Evolutionary conservation across 2,113 vertebrate genomes (phyloP).

Genomic region (Hypomesus transpacificus): DNA sequence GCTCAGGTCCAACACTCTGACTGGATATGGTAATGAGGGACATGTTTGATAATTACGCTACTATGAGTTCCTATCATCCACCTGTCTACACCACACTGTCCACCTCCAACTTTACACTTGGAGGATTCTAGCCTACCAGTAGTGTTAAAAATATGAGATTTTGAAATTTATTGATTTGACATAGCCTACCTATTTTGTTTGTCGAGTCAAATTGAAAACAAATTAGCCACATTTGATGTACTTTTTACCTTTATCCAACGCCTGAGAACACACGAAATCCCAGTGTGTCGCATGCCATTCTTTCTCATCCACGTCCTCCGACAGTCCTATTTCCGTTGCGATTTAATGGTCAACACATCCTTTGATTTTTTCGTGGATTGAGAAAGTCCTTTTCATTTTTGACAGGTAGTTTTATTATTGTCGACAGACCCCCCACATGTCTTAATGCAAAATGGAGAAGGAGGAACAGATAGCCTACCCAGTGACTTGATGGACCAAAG

Average conservation of each 20-base stretch:
- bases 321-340: not conserved
- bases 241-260: no score
- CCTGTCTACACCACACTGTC: slow-evolving; percentile 61
- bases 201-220: no score
- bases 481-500: not conserved
- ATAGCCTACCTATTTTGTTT: no score
- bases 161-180: no score
- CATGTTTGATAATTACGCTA: slow-evolving; percentile 80
- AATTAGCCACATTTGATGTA: no score
- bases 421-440: not conserved
- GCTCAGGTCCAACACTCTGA: slow-evolving; percentile 82
- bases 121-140: no score
- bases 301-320: no score
- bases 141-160: no score
- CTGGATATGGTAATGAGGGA: slow-evolving; percentile 89
- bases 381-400: not conserved
- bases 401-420: not conserved
- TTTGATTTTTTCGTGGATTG: slow-evolving; percentile 7
- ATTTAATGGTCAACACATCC: slow-evolving; percentile 9
- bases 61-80: slow-evolving; percentile 66
- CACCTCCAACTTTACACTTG: slow-evolving; percentile 6
- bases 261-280: no score
- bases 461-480: not conserved
- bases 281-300: no score
- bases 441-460: not conserved